Percentiles rank a stretch among this genome's conserved stretches.
These are phyloP conservation scores for Hydrocynus forskahlii DNA, from an alignment of 2,797 vertebrate genomes.

Conservation along the genomic window DNA sequence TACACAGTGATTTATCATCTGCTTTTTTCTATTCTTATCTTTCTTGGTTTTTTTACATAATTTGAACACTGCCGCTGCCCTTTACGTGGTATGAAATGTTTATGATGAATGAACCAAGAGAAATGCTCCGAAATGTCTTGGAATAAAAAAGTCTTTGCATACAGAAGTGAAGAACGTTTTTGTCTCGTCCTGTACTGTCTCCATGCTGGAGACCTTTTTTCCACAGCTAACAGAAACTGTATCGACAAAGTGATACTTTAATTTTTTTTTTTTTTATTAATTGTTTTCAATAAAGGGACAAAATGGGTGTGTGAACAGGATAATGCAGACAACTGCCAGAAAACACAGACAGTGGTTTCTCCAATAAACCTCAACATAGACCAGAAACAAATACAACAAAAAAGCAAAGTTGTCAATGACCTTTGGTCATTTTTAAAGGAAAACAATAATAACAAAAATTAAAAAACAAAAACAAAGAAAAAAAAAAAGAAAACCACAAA, in stretches of 20 bases:
- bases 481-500: slow-evolving; percentile 79
- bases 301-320: slow-evolving; percentile 99
- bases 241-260: slow-evolving; percentile 55
- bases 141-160: no score
- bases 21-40: no score
- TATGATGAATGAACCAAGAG: no score
- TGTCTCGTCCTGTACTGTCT: no score
- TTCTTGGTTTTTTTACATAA: no score
- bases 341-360: slow-evolving; percentile 99
- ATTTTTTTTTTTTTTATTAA: slow-evolving; percentile 88
- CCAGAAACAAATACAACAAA: slow-evolving; percentile 96
- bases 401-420: slow-evolving; percentile 96
- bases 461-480: slow-evolving; percentile 69
- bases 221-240: slow-evolving; percentile 30
- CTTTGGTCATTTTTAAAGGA: slow-evolving; percentile 88
- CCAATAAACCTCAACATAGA: slow-evolving; percentile 99
- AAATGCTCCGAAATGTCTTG: no score
- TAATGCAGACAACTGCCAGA: slow-evolving; percentile 99
- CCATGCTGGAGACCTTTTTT: no score
- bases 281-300: slow-evolving; percentile 99
- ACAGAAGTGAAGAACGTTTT: no score
- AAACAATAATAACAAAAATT: slow-evolving; percentile 69
- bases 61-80: no score
- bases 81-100: no score
- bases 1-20: background rate